phyloP scores from a whole-genome alignment of 2,888 invertebrate species.

The Ligdia adustata region DNA sequence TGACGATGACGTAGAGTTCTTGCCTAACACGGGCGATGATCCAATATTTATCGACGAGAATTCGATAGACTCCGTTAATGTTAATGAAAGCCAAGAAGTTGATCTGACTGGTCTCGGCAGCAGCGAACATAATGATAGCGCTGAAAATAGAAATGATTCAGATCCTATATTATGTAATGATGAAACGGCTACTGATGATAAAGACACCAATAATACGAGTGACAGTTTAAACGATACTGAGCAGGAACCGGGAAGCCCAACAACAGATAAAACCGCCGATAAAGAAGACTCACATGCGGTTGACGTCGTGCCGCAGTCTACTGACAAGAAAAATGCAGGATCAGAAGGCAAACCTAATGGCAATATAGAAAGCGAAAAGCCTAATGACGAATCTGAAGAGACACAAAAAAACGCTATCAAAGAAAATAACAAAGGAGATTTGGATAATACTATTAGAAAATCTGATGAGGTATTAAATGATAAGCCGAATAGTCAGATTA shows the following conservation, averaged over 20 bases:
- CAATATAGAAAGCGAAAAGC: not conserved
- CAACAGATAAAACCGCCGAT: not conserved
- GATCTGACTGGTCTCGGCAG: constrained; percentile 67
- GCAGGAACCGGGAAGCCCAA: not conserved
- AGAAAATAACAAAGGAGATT: not conserved
- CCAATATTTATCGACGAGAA: constrained; percentile 81
- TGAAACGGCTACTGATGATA: constrained; percentile 2
- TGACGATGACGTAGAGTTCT: constrained; percentile 72
- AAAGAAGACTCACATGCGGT: not conserved
- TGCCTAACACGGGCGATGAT: constrained; percentile 68
- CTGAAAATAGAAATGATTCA: constrained; percentile 51
- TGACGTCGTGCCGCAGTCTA: too few species aligned
- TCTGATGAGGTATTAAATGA: not conserved
- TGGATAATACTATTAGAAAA: not conserved
- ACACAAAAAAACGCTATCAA: constrained; percentile 1
- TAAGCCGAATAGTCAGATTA: constrained; percentile 3
- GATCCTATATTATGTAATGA: constrained; percentile 28
- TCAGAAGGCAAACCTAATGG: not conserved
- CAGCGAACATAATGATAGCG: constrained; percentile 79
- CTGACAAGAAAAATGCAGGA: not conserved
- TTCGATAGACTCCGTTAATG: constrained; percentile 67
- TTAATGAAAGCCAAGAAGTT: constrained; percentile 60
- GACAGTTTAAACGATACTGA: constrained; percentile 1
- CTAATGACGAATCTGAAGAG: not conserved
- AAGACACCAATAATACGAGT: constrained; percentile 1